Percentiles rank a stretch among this genome's conserved stretches.
Evolutionary conservation across 2,113 vertebrate species (phyloP).

Genomic region (Nothobranchius kuhntae): DNA sequence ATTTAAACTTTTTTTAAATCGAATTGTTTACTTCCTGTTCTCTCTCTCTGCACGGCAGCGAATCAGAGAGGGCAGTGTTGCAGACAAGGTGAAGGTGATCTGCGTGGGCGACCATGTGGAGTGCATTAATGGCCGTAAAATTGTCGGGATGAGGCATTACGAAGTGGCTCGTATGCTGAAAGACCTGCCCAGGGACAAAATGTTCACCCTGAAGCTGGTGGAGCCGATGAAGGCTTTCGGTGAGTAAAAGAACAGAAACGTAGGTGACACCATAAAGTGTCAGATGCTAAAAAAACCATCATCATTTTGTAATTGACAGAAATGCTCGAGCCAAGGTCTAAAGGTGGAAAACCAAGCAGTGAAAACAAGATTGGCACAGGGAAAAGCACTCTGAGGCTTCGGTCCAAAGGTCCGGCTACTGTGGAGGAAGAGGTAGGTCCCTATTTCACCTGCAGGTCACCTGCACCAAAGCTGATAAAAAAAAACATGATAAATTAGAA

Average conservation of each 20-base stretch:
- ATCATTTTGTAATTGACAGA: constrained; percentile 71
- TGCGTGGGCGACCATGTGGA: constrained; percentile 93
- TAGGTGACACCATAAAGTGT: no score
- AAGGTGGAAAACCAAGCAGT: constrained; percentile 72
- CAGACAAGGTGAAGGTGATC: constrained; percentile 86
- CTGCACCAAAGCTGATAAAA: background rate
- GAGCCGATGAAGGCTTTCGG: constrained; percentile 97
- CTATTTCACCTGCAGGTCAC: background rate
- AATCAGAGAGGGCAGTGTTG: constrained; percentile 90
- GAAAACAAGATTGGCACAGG: constrained; percentile 82
- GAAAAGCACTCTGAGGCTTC: constrained; percentile 88
- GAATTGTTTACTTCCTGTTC: background rate
- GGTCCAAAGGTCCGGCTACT: constrained; percentile 89
- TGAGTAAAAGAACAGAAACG: constrained; percentile 61
- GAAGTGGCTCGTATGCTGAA: constrained; percentile 95
- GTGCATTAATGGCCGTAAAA: constrained; percentile 87
- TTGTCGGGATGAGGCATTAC: constrained; percentile 86
- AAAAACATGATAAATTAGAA: no score
- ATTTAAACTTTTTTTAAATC: background rate
- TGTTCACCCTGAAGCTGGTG: constrained; percentile 87
- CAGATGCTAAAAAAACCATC: no score
- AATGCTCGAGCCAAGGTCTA: constrained; percentile 88
- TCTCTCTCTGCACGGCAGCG: constrained; percentile 72
- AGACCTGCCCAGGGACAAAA: constrained; percentile 83
- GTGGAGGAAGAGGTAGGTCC: constrained; percentile 87